These are phyloP conservation scores for Diplazon laetatorius DNA, from an alignment of 2,888 invertebrate genomes.

Conservation along the genomic window DNA sequence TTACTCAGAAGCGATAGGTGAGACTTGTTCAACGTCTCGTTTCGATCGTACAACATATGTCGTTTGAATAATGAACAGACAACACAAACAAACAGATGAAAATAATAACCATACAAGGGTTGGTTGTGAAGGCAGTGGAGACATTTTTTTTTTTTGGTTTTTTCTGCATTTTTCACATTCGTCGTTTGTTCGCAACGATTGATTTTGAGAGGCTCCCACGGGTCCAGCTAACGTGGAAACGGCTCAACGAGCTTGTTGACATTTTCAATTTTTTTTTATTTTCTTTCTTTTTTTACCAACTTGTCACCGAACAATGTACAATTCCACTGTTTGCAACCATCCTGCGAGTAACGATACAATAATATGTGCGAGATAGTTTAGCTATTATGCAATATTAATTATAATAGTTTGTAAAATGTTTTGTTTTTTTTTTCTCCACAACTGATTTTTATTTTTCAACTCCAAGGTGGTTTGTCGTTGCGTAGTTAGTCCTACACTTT, in stretches of 20 bases:
- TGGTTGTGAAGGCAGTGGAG: conserved; percentile 53
- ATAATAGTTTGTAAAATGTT: conserved; percentile 69
- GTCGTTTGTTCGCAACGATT: conserved; percentile 42
- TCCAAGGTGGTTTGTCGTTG: conserved; percentile 67
- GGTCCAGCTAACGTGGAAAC: not conserved
- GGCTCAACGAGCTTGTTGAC: not conserved
- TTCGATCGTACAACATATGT: conserved; percentile 68
- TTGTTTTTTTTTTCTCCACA: conserved; percentile 20
- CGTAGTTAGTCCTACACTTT: conserved; percentile 69
- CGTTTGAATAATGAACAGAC: not conserved
- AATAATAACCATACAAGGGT: conserved; percentile 37
- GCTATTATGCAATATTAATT: conserved; percentile 69
- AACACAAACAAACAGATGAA: conserved; percentile 28
- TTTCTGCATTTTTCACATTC: conserved; percentile 18
- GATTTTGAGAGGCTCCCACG: too few relatives aligned
- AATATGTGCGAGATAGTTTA: conserved; percentile 66
- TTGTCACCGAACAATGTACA: conserved; percentile 48
- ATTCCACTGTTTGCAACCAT: conserved; percentile 58
- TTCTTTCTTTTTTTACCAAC: too few relatives aligned
- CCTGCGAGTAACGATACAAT: conserved; percentile 61
- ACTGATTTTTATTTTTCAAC: conserved; percentile 45
- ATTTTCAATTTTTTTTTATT: conserved; percentile 22
- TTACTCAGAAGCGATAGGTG: conserved; percentile 14
- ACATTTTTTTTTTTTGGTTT: conserved; percentile 14
- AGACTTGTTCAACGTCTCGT: conserved; percentile 9